Evolutionary conservation across 2,888 invertebrate genomes (phyloP), one percentile per base, ranked within the genome.

Genomic region (Drosophila lutescens): DNA sequence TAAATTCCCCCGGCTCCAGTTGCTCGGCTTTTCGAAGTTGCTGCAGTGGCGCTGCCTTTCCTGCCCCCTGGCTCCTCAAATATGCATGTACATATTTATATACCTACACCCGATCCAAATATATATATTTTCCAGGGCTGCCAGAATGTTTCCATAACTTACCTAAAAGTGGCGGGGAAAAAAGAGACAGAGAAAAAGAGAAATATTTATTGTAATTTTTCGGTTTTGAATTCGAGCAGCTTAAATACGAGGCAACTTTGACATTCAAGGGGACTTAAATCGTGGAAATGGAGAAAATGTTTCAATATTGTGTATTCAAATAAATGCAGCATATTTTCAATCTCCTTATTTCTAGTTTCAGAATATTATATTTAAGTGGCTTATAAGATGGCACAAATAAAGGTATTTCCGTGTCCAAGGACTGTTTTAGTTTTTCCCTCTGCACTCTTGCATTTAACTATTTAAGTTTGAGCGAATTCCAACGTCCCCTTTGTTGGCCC

Each of bases 1-100:
- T 88, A 84, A 84, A 84, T 80, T 83, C 86, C 72, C 79, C 76
- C 71, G 62, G 68, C 30, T 30, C 30, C 30, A 30, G 30, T 30
- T 7, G 30, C 30, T 30, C 71, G 62, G 68, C 61, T 55, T 65
- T 56, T 47, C 59, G 15, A 63, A 53, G 44, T 68, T 69, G 30
- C 30, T 53, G 65, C 56, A 58, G 70, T 49, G 20, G 41, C 41
- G 13, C 41, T 23, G 13, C 57, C 15, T 34, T 26, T 41, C 43
- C 41, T 50, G 50, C 50, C 43, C 38, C 13, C 23, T 30, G 30
- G 17, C 60, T 34, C 47, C 32, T 20, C 34, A 43, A 43, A 49
- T 50, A 57, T 57, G 38, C 47, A 58, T 40, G 43, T 36, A 44
- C 15, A 15, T 43, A 43, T 26, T 30, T 20, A 44, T 17, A 32